A percentile compares a stretch with the other conserved stretches of the same genome.
phyloP scores from a whole-genome alignment of 2,888 invertebrate genomes.

The Atherix ibis region DNA sequence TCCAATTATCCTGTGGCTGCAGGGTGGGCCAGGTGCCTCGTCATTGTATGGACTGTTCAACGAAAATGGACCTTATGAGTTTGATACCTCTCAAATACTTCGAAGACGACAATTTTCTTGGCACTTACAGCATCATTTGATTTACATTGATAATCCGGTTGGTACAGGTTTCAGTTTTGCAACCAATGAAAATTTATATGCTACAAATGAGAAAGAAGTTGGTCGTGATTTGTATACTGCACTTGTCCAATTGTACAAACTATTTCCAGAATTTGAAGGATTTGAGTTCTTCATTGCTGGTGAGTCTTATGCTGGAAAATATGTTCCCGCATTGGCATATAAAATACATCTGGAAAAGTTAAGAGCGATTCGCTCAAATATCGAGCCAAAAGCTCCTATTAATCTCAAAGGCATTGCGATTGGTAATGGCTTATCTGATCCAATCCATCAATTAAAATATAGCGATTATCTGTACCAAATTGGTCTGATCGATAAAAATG shows the following conservation, averaged over 20 bases:
- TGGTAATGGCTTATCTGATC: conserved; percentile 69
- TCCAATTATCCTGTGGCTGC: conserved; percentile 68
- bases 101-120: conserved; percentile 57
- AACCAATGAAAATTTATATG: conserved; percentile 56
- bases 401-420: conserved; percentile 37
- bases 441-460: conserved; percentile 58
- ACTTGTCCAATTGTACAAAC: conserved; percentile 62
- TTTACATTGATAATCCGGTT: conserved; percentile 88
- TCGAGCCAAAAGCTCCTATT: conserved; percentile 18
- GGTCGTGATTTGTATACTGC: conserved; percentile 64
- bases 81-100: conserved; percentile 27
- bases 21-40: conserved; percentile 72
- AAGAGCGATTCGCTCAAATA: conserved; percentile 14
- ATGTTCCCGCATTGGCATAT: conserved; percentile 52
- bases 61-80: conserved; percentile 61
- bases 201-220: conserved; percentile 61
- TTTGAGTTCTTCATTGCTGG: conserved; percentile 78
- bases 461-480: conserved; percentile 66
- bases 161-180: conserved; percentile 89
- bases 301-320: conserved; percentile 75
- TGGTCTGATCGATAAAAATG: conserved; percentile 44
- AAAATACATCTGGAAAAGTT: conserved; percentile 36
- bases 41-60: conserved; percentile 67
- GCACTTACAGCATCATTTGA: conserved; percentile 59
- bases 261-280: conserved; percentile 59